phyloP scores from a whole-genome alignment of 2,113 vertebrate species.

The Hymenochirus boettgeri region DNA sequence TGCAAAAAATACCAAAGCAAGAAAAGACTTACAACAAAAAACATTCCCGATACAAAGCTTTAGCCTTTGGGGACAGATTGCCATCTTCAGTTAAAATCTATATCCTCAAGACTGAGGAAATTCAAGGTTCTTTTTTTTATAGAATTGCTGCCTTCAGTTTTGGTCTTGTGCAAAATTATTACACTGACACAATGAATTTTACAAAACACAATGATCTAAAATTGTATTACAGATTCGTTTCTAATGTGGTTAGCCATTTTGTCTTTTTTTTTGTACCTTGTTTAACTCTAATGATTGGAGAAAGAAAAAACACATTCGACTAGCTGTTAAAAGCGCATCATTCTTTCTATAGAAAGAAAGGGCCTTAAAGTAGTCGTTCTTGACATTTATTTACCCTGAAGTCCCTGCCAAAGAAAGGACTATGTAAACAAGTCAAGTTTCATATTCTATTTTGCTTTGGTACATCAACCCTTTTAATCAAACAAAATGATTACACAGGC shows the following conservation, averaged over 20 bases:
- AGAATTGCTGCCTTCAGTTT: too few species aligned
- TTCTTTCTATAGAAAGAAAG: constrained; percentile 24
- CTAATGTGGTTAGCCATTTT: neutral
- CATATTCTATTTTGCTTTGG: constrained; percentile 30
- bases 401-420: constrained; percentile 34
- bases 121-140: too few species aligned
- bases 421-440: constrained; percentile 42
- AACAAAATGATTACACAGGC: constrained; percentile 12
- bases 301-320: constrained; percentile 4
- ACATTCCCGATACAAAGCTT: too few species aligned
- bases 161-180: too few species aligned
- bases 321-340: constrained; percentile 19
- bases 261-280: neutral
- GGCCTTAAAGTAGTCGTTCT: constrained; percentile 24
- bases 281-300: neutral
- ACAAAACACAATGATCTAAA: neutral
- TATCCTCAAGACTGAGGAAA: too few species aligned
- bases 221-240: neutral
- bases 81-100: too few species aligned
- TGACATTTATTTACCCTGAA: constrained; percentile 41
- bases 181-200: too few species aligned
- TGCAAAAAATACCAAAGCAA: too few species aligned
- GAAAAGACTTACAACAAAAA: too few species aligned
- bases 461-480: constrained; percentile 31
- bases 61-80: too few species aligned